Conservation (phyloP, 2,797 vertebrate species). For the Phaenicophaeus curvirostris region DNA sequence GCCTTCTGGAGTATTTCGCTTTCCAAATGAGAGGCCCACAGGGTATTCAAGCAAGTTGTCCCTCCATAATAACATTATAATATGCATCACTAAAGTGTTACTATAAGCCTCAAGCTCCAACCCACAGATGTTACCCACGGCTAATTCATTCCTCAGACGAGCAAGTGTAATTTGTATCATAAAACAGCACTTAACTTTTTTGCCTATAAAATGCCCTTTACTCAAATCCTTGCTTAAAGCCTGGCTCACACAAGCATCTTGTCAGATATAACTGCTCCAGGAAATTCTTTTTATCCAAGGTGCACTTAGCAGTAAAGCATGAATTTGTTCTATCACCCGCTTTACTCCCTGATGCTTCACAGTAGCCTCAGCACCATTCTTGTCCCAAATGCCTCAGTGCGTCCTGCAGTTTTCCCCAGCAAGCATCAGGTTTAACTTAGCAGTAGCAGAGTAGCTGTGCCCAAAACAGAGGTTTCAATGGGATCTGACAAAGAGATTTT, state of each 20-base stretch:
- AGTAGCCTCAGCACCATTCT: not conserved
- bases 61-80: not conserved
- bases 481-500: constrained; percentile 31
- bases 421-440: constrained; percentile 70
- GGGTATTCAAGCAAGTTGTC: not conserved
- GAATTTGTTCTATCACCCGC: not conserved
- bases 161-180: not conserved
- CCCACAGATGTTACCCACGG: not conserved
- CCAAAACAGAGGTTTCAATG: constrained; percentile 59
- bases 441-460: constrained; percentile 43
- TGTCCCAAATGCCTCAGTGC: not conserved
- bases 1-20: not conserved
- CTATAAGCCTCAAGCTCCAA: not conserved
- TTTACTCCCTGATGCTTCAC: not conserved
- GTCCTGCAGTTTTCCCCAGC: not conserved
- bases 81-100: not conserved
- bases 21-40: not conserved
- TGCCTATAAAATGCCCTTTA: not conserved
- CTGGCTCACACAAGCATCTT: not conserved
- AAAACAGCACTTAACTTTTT: constrained; percentile 35
- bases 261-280: not conserved
- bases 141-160: constrained; percentile 15
- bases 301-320: not conserved
- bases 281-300: constrained; percentile 20
- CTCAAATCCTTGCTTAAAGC: not conserved